These are phyloP conservation scores for Vombatus ursinus DNA, from an alignment of 2,113 vertebrate genomes.

Conservation along the genomic window DNA sequence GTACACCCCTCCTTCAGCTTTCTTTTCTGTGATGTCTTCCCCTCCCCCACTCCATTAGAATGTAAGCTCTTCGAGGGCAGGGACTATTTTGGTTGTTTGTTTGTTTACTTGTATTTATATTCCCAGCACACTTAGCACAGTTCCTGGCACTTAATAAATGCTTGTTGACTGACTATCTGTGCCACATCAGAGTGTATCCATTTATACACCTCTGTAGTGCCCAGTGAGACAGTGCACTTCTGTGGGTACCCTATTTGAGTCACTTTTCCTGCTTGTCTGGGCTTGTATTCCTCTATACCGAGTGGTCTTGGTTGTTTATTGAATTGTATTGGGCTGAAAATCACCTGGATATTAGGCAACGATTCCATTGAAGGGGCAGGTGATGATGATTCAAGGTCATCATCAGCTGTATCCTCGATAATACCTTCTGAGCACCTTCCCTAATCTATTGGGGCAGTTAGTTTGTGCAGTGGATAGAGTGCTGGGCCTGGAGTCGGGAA, in stretches of 20 bases:
- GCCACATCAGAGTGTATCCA: background rate
- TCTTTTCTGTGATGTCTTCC: background rate
- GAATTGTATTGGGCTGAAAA: background rate
- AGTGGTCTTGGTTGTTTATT: background rate
- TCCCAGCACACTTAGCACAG: background rate
- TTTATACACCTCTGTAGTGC: background rate
- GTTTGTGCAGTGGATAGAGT: no score
- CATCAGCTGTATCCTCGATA: background rate
- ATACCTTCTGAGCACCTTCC: background rate
- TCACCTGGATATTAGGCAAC: background rate
- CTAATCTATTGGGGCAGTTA: background rate
- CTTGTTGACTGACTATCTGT: background rate
- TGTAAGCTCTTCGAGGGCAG: background rate
- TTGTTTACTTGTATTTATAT: background rate
- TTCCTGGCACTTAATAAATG: background rate
- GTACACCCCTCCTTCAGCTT: background rate
- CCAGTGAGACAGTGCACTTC: background rate
- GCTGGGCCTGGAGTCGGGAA: background rate
- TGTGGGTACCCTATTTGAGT: background rate
- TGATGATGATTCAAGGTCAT: background rate
- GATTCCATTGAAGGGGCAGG: background rate
- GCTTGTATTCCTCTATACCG: background rate
- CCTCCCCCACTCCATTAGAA: background rate
- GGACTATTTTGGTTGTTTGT: background rate
- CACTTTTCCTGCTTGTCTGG: background rate